Conservation (phyloP, 1,140 invertebrate species). For the Pygmarrhopalites habei region DNA sequence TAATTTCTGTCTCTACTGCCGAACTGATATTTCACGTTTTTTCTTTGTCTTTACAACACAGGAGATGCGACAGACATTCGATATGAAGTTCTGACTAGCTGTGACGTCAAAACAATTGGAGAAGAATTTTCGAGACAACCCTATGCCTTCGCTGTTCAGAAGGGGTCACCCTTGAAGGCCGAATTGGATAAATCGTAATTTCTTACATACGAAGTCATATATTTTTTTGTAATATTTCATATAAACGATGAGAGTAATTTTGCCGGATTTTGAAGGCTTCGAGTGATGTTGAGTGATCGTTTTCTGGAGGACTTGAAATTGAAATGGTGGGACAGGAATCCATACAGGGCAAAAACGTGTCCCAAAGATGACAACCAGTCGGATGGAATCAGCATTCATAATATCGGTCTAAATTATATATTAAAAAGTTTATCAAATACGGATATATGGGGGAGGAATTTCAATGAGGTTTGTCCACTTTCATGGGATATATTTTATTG, state of each 20-base stretch:
- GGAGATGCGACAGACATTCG: slow-evolving; percentile 87
- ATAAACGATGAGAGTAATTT: no score
- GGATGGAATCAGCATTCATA: slow-evolving; percentile 93
- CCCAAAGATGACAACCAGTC: slow-evolving; percentile 82
- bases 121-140: slow-evolving; percentile 95
- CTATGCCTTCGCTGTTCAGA: slow-evolving; percentile 91
- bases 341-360: slow-evolving; percentile 64
- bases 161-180: slow-evolving; percentile 70
- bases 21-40: no score
- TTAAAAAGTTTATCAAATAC: no score
- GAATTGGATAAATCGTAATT: slow-evolving; percentile 41
- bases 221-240: no score
- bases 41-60: no score
- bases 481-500: no score
- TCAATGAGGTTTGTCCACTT: no score
- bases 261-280: no score
- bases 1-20: no score
- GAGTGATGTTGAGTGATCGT: no score
- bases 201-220: no score
- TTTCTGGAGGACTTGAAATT: slow-evolving; percentile 87
- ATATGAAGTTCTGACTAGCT: slow-evolving; percentile 77
- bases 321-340: slow-evolving; percentile 89
- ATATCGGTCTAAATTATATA: slow-evolving; percentile 77
- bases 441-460: no score
- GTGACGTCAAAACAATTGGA: slow-evolving; percentile 79